Evolutionary conservation across 2,797 vertebrate species (phyloP), one percentile per base, ranked within the genome.

Genomic region (Lutjanus campechanus): DNA sequence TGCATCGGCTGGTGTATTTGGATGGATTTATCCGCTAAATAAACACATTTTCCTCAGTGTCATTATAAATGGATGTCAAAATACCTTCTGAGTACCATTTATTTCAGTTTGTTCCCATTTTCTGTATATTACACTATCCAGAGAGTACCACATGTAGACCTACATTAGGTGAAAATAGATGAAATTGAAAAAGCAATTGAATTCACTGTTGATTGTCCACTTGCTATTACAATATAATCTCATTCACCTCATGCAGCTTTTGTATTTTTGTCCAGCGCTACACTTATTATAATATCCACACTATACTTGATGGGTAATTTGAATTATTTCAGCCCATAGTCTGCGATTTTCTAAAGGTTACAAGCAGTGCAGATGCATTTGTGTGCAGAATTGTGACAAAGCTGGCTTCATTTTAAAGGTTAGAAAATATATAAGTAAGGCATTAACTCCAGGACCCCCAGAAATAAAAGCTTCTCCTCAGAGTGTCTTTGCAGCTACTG

Each of bases 291-390:
- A 79, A 83, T 67, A 77, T 63, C 46, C 61, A 58, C 75, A 51
- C 66, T 58, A 41, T 68, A 50, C 66, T 64, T 88, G 58, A 86
- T 76, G 64, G 83, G 75, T 69, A 76, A 89, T 91, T 84, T 78
- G 58, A 83, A 84, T 89, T 81, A 86, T 76, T 90, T 90, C 62
- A 80, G 73, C 73, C 20, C 67, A 76, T 74, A 83, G 82, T 90
- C 72, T 88, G 85, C 81, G 86, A 85, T 88, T 90, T 91, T 91
- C 83, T 73, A 93, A 94, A 93, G 91, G 92, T 92, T 91, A 85
- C 79, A 50, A 29, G 63, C 74, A 56, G 81, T 84, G 79, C 85
- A 84, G 68, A 78, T 77, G 69, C 81, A 82, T 90, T 92, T 90
- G 77, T 88, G 85, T 85, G 80, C 84, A 78, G 68, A 62, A 69